A percentile compares a stretch with the other conserved stretches of the same genome.
phyloP scores from a whole-genome alignment of 1,140 invertebrate species.

The Drosophila subobscura region DNA sequence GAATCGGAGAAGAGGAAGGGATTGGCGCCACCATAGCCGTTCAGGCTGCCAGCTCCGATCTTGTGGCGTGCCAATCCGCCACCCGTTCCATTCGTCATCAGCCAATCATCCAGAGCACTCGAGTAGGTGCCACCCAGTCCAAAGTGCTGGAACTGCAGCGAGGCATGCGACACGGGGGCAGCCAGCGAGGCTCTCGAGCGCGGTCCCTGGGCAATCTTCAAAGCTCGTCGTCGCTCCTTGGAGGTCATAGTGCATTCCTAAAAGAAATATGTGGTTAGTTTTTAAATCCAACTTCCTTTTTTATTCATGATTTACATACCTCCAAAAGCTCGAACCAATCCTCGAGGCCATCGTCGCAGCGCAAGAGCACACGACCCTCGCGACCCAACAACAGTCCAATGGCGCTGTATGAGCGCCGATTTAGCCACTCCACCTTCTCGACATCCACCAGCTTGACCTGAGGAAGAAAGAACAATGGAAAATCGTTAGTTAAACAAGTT shows the following conservation, averaged over 20 bases:
- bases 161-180: slow-evolving; percentile 80
- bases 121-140: slow-evolving; percentile 79
- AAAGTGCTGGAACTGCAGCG: slow-evolving; percentile 78
- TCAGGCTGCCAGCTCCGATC: slow-evolving; percentile 78
- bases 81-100: slow-evolving; percentile 78
- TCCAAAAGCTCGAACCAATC: slow-evolving; percentile 87
- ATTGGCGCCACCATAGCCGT: slow-evolving; percentile 74
- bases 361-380: slow-evolving; percentile 86
- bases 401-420: slow-evolving; percentile 86
- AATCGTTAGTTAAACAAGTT: slow-evolving; percentile 48
- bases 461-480: slow-evolving; percentile 60
- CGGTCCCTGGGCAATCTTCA: slow-evolving; percentile 85
- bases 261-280: not conserved
- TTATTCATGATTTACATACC: slow-evolving; percentile 45
- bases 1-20: slow-evolving; percentile 82
- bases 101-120: slow-evolving; percentile 84
- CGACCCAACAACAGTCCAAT: slow-evolving; percentile 85
- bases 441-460: slow-evolving; percentile 88
- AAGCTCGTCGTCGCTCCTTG: slow-evolving; percentile 85
- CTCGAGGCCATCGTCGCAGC: slow-evolving; percentile 85
- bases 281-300: no score
- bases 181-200: slow-evolving; percentile 79
- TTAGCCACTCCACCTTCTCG: slow-evolving; percentile 87
- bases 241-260: slow-evolving; percentile 86
- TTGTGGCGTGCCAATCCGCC: slow-evolving; percentile 69